These are phyloP conservation scores for Meloidogyne chitwoodi DNA, from an alignment of 1,140 invertebrate genomes.

Conservation along the genomic window DNA sequence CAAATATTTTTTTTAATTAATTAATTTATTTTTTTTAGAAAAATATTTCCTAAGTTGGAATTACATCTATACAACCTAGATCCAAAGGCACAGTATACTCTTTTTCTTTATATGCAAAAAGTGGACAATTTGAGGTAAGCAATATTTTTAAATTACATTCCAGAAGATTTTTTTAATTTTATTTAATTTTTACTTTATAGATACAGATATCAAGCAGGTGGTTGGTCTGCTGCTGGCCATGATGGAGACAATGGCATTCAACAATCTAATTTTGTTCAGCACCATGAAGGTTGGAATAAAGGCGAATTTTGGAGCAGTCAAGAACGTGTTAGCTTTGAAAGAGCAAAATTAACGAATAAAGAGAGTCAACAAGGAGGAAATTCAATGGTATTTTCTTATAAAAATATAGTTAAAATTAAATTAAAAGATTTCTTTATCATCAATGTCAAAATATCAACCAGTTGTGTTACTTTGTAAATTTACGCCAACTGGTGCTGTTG, in stretches of 20 bases:
- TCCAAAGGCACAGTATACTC: slow-evolving; percentile 20
- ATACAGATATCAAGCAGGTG: slow-evolving; percentile 33
- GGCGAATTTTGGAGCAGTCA: slow-evolving; percentile 33
- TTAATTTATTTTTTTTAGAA: slow-evolving; percentile 23
- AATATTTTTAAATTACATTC: slow-evolving; percentile 12
- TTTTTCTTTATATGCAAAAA: slow-evolving; percentile 25
- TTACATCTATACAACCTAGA: slow-evolving; percentile 28
- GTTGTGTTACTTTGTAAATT: slow-evolving; percentile 20
- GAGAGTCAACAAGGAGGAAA: slow-evolving; percentile 2
- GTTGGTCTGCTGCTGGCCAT: slow-evolving; percentile 31
- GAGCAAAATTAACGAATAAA: slow-evolving; percentile 35
- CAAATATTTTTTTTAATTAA: not conserved
- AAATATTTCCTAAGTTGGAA: slow-evolving; percentile 41
- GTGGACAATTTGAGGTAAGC: slow-evolving; percentile 26
- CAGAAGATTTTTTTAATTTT: slow-evolving; percentile 14
- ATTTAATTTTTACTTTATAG: slow-evolving; percentile 22
- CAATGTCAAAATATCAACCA: slow-evolving; percentile 40
- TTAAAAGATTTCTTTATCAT: slow-evolving; percentile 22
- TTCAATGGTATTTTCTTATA: not conserved
- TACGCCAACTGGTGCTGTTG: not conserved
- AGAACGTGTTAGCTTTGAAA: slow-evolving; percentile 24
- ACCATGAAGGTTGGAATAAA: slow-evolving; percentile 25
- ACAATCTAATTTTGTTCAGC: slow-evolving; percentile 14
- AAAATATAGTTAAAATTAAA: slow-evolving; percentile 7
- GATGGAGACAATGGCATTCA: slow-evolving; percentile 8